Evolutionary conservation across 2,797 vertebrate genomes (phyloP).

Genomic region (Leptodactylus fallax): DNA sequence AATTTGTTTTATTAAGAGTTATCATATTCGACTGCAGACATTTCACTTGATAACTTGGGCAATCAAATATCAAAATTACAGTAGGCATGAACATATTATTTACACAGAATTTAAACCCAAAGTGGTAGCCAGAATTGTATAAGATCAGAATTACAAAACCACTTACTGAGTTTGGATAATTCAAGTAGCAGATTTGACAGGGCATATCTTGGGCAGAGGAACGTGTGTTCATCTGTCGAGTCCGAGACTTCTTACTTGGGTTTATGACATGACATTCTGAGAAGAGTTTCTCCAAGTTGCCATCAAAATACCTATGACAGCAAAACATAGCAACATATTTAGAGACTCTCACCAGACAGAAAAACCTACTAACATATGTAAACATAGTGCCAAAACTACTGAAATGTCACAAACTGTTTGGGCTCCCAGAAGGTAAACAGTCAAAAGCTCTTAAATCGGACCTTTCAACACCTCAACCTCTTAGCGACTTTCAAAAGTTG

Average conservation of each 20-base stretch:
- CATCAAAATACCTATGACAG: slow-evolving; percentile 95
- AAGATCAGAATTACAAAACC: slow-evolving; percentile 7
- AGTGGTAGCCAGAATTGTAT: not conserved
- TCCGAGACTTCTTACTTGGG: slow-evolving; percentile 97
- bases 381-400: not conserved
- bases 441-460: not conserved
- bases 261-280: slow-evolving; percentile 99
- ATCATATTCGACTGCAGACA: too few relatives aligned
- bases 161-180: slow-evolving; percentile 98
- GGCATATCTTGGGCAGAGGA: slow-evolving; percentile 98
- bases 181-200: slow-evolving; percentile 99
- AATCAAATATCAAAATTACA: not conserved
- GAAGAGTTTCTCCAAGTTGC: slow-evolving; percentile 99
- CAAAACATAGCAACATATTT: slow-evolving; percentile 12
- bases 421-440: not conserved
- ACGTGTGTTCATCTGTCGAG: slow-evolving; percentile 97
- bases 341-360: not conserved
- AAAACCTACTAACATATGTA: not conserved
- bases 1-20: too few relatives aligned
- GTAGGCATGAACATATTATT: not conserved
- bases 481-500: too few relatives aligned
- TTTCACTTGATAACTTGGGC: too few relatives aligned
- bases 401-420: not conserved
- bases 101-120: not conserved
- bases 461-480: not conserved